phyloP scores from a whole-genome alignment of 2,888 invertebrate genomes.

The Germaria angustata region DNA sequence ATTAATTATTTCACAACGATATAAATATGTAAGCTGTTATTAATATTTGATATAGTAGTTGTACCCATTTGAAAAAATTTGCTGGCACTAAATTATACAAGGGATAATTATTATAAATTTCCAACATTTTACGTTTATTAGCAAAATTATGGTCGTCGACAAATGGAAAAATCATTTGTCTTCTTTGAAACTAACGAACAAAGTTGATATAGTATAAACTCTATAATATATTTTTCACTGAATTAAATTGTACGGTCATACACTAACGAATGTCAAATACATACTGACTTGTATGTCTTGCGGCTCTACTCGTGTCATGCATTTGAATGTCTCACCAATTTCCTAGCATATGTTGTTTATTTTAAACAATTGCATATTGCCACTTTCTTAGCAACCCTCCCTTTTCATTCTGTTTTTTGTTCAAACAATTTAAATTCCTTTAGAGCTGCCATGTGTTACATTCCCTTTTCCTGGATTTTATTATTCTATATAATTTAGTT shows the following conservation, averaged over 20 bases:
- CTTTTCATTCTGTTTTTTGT: background rate
- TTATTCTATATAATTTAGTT: too few relatives aligned
- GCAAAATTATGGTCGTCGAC: conserved; percentile 64
- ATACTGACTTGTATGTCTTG: conserved; percentile 66
- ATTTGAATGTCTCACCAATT: background rate
- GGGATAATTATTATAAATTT: conserved; percentile 69
- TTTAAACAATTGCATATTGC: conserved; percentile 27
- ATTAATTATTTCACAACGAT: conserved; percentile 24
- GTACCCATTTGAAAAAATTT: conserved; percentile 68
- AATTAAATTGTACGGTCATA: conserved; percentile 8
- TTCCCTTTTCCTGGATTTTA: too few relatives aligned
- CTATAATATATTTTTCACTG: background rate
- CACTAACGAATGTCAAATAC: conserved; percentile 60
- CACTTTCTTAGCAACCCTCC: conserved; percentile 23
- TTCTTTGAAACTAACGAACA: background rate
- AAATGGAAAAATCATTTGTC: conserved; percentile 70
- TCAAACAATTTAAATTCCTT: background rate
- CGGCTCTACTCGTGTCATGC: conserved; percentile 8
- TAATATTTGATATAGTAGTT: background rate
- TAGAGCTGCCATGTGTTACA: background rate
- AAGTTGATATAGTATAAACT: background rate
- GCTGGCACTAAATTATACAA: conserved; percentile 69
- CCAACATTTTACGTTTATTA: conserved; percentile 68
- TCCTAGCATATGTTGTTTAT: background rate
- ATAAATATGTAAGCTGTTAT: background rate